Conservation (phyloP, 2,888 invertebrate genomes). For the Heterodera filipjevi region DNA sequence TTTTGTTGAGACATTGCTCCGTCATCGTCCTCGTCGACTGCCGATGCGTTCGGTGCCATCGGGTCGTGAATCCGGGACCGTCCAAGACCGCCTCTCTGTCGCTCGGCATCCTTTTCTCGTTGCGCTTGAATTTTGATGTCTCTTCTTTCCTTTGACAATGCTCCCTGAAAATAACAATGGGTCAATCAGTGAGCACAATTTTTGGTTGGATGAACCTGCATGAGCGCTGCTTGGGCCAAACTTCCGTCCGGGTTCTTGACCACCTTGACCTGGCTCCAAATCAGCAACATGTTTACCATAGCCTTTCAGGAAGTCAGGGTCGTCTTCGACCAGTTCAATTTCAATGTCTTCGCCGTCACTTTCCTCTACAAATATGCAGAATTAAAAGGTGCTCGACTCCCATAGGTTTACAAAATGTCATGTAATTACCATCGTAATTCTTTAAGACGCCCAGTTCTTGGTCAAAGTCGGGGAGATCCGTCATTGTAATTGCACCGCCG, state of each 20-base stretch:
- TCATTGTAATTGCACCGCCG: constrained; percentile 76
- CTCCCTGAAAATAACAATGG: constrained; percentile 70
- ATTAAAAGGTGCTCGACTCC: too few species aligned
- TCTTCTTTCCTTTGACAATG: constrained; percentile 91
- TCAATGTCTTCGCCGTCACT: constrained; percentile 89
- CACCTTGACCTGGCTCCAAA: constrained; percentile 64
- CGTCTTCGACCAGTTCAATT: constrained; percentile 97
- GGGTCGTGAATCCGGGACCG: constrained; percentile 55
- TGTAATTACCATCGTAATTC: constrained; percentile 56
- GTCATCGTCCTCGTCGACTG: constrained; percentile 50
- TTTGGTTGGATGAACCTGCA: constrained; percentile 73
- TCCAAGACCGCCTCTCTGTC: constrained; percentile 44
- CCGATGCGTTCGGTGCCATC: constrained; percentile 47
- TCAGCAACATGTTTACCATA: constrained; percentile 68
- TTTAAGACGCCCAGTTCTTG: constrained; percentile 86
- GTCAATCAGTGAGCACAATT: background rate
- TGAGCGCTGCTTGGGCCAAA: constrained; percentile 97
- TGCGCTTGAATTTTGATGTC: constrained; percentile 89
- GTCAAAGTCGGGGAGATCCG: constrained; percentile 94
- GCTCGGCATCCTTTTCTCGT: constrained; percentile 63
- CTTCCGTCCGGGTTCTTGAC: constrained; percentile 92
- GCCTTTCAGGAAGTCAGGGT: constrained; percentile 84
- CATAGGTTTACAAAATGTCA: too few species aligned
- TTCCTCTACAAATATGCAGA: constrained; percentile 49
- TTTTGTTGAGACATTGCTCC: constrained; percentile 26